Base-by-base conservation (phyloP, 2,797 vertebrate species). In the Anableps anableps region DNA sequence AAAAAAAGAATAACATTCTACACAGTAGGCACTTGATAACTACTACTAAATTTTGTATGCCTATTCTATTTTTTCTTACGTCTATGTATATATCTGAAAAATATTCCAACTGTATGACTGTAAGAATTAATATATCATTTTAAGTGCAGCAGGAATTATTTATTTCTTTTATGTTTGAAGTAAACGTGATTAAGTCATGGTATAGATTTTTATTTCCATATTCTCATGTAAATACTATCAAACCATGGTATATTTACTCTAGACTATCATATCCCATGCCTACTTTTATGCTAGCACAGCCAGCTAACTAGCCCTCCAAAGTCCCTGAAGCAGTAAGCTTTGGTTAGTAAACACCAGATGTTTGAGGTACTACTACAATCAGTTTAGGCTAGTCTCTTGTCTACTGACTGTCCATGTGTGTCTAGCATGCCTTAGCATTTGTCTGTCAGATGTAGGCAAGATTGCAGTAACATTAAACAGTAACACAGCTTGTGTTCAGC, bases 311-410 rank as follows among this genome's bases (percentile, higher is more conserved):
- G 53, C 26, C 53, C 21, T 55, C 19, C 53, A 26, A 55, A 55
- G 6, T 5, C 50, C 1, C 4, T 51, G 50, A 5, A 51, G 19
- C 41, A 47, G 19, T 16, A 21, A 34, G 19, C 11, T n/a, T 16
- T 41, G 3, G 76, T 80, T 50, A 41, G 19, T 53, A 38, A 79
- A 47, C 36, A 7, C 34, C 48, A 31, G 43, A 73, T n/a, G n/a
- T n/a, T n/a, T n/a, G 38, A 72, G 75, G 38, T 79, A n/a, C n/a
- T n/a, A n/a, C 70, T 73, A 38, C 5, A 34, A 53, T 74, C 38
- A 62, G 29, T 36, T 4, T 60, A 41, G 43, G 34, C n/a, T 8
- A 36, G 34, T 23, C 45, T 34, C 68, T 74, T 68, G 72, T 43
- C 71, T 10, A 53, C 11, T 48, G 47, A 3, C 0, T 48, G 47